These are phyloP conservation scores for Ophraella communa DNA, from an alignment of 2,888 invertebrate species.

Conservation along the genomic window DNA sequence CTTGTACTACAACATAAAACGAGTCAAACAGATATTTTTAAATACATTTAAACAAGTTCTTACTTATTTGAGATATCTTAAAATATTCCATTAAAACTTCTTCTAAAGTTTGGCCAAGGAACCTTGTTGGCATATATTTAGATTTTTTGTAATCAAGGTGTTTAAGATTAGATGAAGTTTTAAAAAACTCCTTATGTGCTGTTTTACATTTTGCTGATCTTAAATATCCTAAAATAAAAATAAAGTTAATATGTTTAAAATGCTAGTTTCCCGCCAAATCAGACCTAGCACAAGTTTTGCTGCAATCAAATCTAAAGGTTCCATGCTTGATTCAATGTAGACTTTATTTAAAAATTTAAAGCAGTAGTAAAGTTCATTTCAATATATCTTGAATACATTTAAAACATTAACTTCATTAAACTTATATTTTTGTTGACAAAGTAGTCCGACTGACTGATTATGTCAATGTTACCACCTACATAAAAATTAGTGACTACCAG, in stretches of 20 bases:
- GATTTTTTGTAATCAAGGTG: constrained; percentile 43
- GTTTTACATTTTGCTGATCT: constrained; percentile 51
- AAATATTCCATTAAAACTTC: constrained; percentile 56
- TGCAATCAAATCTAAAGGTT: constrained; percentile 28
- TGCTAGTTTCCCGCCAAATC: constrained; percentile 32
- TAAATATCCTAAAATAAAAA: constrained; percentile 53
- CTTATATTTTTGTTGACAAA: too few species aligned
- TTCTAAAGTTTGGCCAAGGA: constrained; percentile 52
- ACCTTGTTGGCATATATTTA: constrained; percentile 53
- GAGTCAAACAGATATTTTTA: not conserved
- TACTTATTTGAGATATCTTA: constrained; percentile 54
- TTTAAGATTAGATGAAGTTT: constrained; percentile 47
- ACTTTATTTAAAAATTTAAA: not conserved
- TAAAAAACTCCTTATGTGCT: constrained; percentile 53
- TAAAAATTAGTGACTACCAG: too few species aligned
- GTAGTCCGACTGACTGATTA: too few species aligned
- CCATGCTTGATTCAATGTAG: constrained; percentile 23
- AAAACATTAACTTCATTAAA: not conserved
- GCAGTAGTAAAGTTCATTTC: too few species aligned
- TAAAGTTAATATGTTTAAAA: constrained; percentile 20
- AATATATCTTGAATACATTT: too few species aligned
- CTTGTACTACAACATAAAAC: constrained; percentile 50
- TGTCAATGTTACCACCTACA: too few species aligned
- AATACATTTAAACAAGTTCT: constrained; percentile 20
- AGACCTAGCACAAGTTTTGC: constrained; percentile 38